These are phyloP conservation scores for Caenorhabditis uteleia DNA, from an alignment of 2,888 invertebrate species.

Conservation along the genomic window DNA sequence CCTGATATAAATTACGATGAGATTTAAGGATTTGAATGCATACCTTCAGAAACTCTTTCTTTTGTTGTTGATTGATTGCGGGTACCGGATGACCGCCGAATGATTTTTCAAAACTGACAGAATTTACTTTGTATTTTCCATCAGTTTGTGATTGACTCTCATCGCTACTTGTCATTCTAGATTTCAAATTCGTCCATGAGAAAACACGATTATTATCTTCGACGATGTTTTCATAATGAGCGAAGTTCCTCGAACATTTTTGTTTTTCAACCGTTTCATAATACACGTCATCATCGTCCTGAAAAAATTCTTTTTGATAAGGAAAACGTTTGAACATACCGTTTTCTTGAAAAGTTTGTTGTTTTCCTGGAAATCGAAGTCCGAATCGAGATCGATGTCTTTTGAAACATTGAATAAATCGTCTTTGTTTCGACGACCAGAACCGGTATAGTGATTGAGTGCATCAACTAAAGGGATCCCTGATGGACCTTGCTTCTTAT, in stretches of 20 bases:
- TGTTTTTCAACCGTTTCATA: constrained; percentile 51
- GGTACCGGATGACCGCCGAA: constrained; percentile 29
- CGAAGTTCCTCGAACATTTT: constrained; percentile 56
- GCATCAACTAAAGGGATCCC: constrained; percentile 57
- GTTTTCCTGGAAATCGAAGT: constrained; percentile 65
- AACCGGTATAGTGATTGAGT: constrained; percentile 35
- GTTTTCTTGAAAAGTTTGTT: constrained; percentile 56
- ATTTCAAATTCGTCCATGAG: constrained; percentile 55
- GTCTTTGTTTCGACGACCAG: constrained; percentile 34
- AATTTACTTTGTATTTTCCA: constrained; percentile 4
- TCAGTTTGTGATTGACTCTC: neutral
- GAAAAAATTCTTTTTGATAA: neutral
- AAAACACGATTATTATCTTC: constrained; percentile 55
- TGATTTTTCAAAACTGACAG: constrained; percentile 29
- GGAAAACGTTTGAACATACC: constrained; percentile 1
- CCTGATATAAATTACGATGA: too few relatives aligned
- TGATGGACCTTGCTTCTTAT: constrained; percentile 45
- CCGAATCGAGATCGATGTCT: constrained; percentile 50
- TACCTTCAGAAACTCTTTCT: constrained; percentile 27
- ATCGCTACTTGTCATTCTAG: neutral
- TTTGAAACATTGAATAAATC: constrained; percentile 53
- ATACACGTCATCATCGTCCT: constrained; percentile 49
- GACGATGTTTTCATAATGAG: constrained; percentile 66
- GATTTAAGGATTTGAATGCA: too few relatives aligned
- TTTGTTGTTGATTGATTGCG: constrained; percentile 23